A percentile compares a stretch with the other conserved stretches of the same genome.
phyloP scores from a whole-genome alignment of 2,888 invertebrate genomes.

The Microctonus aethiopoides region DNA sequence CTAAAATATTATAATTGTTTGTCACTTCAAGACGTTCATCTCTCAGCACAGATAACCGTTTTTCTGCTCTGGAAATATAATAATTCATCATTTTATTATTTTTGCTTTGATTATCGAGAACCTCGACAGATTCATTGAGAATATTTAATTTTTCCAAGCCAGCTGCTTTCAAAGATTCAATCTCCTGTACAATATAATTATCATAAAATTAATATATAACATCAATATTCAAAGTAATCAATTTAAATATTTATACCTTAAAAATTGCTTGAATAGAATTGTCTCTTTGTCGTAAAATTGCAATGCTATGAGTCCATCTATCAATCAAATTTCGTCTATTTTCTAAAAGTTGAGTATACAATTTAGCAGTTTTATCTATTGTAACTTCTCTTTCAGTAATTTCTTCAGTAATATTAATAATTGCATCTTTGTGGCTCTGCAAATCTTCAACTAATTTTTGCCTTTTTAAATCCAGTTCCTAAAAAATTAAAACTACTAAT shows the following conservation, averaged over 20 bases:
- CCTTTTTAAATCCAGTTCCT: conserved; percentile 71
- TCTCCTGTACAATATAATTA: conserved; percentile 65
- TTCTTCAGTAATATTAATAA: conserved; percentile 69
- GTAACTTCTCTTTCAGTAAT: conserved; percentile 71
- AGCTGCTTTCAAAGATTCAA: conserved; percentile 68
- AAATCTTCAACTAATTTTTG: conserved; percentile 69
- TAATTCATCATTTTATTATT: conserved; percentile 71
- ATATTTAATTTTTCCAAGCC: conserved; percentile 69
- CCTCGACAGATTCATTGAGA: conserved; percentile 72
- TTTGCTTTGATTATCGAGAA: conserved; percentile 71
- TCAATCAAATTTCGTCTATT: conserved; percentile 77
- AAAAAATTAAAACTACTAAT: conserved; percentile 18
- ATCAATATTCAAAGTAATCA: conserved; percentile 31
- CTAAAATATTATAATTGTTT: conserved; percentile 61
- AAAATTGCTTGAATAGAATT: conserved; percentile 71
- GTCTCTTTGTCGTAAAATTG: conserved; percentile 78
- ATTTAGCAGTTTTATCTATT: conserved; percentile 69
- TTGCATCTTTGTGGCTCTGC: conserved; percentile 66
- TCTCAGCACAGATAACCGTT: conserved; percentile 62
- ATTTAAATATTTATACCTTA: conserved; percentile 66
- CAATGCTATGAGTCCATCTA: conserved; percentile 80
- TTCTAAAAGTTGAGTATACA: conserved; percentile 72
- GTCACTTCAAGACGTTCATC: conserved; percentile 59
- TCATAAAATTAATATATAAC: neutral
- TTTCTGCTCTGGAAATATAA: conserved; percentile 64